Evolutionary conservation across 2,888 invertebrate species (phyloP).

Genomic region (Dryobotodes eremita): DNA sequence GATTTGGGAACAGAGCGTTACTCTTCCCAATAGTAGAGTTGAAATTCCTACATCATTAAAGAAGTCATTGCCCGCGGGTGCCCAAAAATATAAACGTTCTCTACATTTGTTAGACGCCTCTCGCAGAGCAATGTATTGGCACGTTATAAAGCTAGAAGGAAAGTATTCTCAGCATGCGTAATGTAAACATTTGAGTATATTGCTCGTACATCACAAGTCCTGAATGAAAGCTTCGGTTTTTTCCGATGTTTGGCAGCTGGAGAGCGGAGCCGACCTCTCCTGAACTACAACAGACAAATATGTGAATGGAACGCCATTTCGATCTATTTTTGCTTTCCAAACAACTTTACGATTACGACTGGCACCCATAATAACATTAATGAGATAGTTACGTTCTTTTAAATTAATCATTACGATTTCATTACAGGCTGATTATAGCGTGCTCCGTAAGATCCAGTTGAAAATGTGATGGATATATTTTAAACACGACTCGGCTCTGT

Average conservation of each 20-base stretch:
- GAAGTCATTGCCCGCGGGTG: not conserved
- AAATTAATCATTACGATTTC: constrained; percentile 41
- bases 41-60: not conserved
- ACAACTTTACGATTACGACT: constrained; percentile 27
- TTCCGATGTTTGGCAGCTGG: constrained; percentile 10
- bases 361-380: constrained; percentile 26
- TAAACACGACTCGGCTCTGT: constrained; percentile 43
- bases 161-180: constrained; percentile 24
- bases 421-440: constrained; percentile 42
- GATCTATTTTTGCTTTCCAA: constrained; percentile 47
- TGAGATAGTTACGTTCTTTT: constrained; percentile 35
- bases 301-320: constrained; percentile 45
- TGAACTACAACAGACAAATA: constrained; percentile 18
- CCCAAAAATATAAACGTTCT: constrained; percentile 4
- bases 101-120: not conserved
- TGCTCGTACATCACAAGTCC: constrained; percentile 11
- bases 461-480: constrained; percentile 49
- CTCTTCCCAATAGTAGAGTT: not conserved
- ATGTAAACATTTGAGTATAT: constrained; percentile 38
- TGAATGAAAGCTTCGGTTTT: constrained; percentile 18
- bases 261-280: constrained; percentile 2
- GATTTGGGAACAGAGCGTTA: not conserved
- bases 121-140: not conserved
- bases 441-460: constrained; percentile 51
- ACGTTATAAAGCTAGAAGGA: constrained; percentile 19